A percentile compares a stretch with the other conserved stretches of the same genome.
Conservation (phyloP, 2,888 invertebrate genomes). For the Lottia scabra region DNA sequence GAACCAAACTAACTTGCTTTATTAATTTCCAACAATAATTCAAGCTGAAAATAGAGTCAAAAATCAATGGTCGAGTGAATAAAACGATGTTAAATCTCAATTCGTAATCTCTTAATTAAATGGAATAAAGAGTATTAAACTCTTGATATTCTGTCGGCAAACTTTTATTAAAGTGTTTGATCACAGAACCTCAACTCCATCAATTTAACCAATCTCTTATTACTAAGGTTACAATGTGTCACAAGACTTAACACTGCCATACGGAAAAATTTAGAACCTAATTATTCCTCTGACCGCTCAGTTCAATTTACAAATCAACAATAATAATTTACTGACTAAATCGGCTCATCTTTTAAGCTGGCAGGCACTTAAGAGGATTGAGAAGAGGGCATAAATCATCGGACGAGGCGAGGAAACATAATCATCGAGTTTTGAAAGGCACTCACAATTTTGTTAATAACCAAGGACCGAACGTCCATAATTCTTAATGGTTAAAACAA, state of each 20-base stretch:
- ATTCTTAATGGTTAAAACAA: too few species aligned
- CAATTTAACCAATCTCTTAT: background rate
- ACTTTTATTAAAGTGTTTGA: slow-evolving; percentile 3
- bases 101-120: background rate
- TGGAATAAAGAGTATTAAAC: background rate
- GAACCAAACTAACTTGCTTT: background rate
- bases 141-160: slow-evolving; percentile 6
- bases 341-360: too few species aligned
- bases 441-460: too few species aligned
- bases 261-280: background rate
- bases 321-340: too few species aligned
- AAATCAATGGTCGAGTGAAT: background rate
- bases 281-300: background rate
- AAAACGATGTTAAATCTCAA: background rate
- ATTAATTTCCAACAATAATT: slow-evolving; percentile 3
- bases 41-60: background rate
- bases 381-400: too few species aligned
- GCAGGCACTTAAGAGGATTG: too few species aligned
- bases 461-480: too few species aligned
- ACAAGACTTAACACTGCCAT: slow-evolving; percentile 4
- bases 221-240: background rate
- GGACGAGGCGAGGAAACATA: too few species aligned
- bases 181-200: background rate
- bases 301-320: too few species aligned
- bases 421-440: too few species aligned